Base-by-base conservation (phyloP, 1,140 invertebrate species). In the Pinna nobilis region DNA sequence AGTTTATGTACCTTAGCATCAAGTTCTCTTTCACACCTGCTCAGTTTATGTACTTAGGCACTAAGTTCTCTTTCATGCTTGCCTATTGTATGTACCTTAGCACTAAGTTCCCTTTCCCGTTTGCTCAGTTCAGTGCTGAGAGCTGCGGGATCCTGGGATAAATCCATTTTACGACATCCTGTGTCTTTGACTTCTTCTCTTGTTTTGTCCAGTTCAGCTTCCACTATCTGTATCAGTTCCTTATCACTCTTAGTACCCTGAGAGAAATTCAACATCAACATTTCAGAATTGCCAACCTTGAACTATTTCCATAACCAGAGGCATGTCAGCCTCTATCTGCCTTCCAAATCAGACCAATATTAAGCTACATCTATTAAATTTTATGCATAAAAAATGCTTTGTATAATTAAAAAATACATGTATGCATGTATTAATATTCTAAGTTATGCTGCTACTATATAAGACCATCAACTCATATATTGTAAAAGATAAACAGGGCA, bases 1-100 rank as follows among this genome's bases (percentile, higher is more conserved):
- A 0, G 28, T 25, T 1, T 9, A 63, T 47, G 44, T 51, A 86
- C 85, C 78, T 83, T 86, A 11, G 82, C 72, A 30, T 33, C 60
- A 30, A 86, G 76, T 74, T 86, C 83, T 49, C 79, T 64, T 20
- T 86, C 80, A 47, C 73, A 82, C 49, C 73, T 81, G 32, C 78
- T 70, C 15, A 86, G 71, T 53, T 85, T 77, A 35, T 47, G 44
- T 53, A 13, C 28, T 55, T 23, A 5, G 3, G 13, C 72, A 30
- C 33, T 63, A 30, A 86, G 76, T 74, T 86, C 83, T 49, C 79
- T 64, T 20, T 86, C 80, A 47, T 74, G 82, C 49, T 74, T 81
- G 32, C 18, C n/a, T 23, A 0, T 28, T 25, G 0, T 9, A 63
- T 47, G 44, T 51, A 86, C 85, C 78, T 83, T 86, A 11, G 82